Evolutionary conservation across 1,140 invertebrate genomes (phyloP).

Genomic region (Trissolcus basalis): DNA sequence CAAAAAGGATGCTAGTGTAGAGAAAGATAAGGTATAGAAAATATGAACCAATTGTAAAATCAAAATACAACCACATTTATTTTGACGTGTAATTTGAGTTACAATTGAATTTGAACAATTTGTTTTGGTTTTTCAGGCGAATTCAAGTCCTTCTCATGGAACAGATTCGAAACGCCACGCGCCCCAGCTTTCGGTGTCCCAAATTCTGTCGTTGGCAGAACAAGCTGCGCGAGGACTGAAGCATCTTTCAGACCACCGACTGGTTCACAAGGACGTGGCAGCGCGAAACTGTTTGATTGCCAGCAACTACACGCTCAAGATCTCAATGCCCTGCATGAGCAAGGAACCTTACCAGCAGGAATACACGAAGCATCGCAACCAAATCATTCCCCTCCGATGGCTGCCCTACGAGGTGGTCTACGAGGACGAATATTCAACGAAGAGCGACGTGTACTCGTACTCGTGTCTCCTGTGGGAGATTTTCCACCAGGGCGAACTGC

Average conservation of each 20-base stretch:
- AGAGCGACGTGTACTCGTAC: conserved; percentile 96
- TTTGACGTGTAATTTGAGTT: no score
- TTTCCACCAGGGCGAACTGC: conserved; percentile 90
- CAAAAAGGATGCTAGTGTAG: conserved; percentile 78
- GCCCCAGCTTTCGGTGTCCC: conserved; percentile 81
- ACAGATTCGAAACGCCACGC: conserved; percentile 74
- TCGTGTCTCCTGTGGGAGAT: conserved; percentile 94
- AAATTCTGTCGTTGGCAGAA: conserved; percentile 83
- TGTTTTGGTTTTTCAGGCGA: conserved; percentile 2
- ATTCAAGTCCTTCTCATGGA: conserved; percentile 62
- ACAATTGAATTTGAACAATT: no score
- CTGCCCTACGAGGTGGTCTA: conserved; percentile 90
- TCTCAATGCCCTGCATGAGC: conserved; percentile 87
- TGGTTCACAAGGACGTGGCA: conserved; percentile 92
- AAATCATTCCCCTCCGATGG: conserved; percentile 84
- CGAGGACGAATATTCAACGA: conserved; percentile 94
- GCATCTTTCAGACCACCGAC: conserved; percentile 83
- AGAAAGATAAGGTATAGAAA: conserved; percentile 27
- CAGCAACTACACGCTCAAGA: conserved; percentile 88
- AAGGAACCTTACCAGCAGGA: conserved; percentile 91
- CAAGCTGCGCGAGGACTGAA: conserved; percentile 92
- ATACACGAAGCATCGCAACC: conserved; percentile 87
- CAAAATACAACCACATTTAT: no score
- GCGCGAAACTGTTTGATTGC: conserved; percentile 94
- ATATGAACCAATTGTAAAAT: neutral